These are phyloP conservation scores for Diadophis punctatus DNA, from an alignment of 2,113 vertebrate species.

Conservation along the genomic window DNA sequence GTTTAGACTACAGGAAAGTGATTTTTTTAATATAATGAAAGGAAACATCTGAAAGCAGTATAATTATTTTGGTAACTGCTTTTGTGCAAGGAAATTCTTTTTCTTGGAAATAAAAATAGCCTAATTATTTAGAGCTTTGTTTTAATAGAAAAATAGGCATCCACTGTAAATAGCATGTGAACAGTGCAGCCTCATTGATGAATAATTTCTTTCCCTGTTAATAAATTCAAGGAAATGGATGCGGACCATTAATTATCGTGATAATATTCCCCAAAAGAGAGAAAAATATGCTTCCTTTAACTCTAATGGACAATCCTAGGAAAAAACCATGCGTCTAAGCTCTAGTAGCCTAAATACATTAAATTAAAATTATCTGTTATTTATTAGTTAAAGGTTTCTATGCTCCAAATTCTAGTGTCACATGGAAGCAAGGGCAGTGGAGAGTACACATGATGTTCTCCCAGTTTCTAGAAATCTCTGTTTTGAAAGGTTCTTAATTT, in stretches of 20 bases:
- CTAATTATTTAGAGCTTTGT: conserved; percentile 57
- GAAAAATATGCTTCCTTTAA: conserved; percentile 39
- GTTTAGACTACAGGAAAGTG: conserved; percentile 9
- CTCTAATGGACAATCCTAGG: not conserved
- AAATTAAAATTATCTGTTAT: not conserved
- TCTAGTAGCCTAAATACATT: not conserved
- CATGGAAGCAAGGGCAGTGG: not conserved
- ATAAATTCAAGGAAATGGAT: conserved; percentile 53
- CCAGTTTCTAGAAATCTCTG: not conserved
- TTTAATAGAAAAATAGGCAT: conserved; percentile 51
- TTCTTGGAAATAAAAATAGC: conserved; percentile 49
- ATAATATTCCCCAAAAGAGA: conserved; percentile 24
- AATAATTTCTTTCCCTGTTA: conserved; percentile 36
- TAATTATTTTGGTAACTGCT: conserved; percentile 53
- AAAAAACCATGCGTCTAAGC: not conserved
- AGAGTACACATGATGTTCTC: not conserved
- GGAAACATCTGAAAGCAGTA: conserved; percentile 46
- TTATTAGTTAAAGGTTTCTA: not conserved
- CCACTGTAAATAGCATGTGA: conserved; percentile 55
- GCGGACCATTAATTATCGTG: conserved; percentile 30
- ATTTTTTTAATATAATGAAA: not conserved
- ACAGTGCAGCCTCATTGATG: conserved; percentile 36
- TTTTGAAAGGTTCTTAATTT: not conserved
- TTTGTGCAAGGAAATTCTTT: conserved; percentile 20
- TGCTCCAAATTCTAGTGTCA: not conserved